Evolutionary conservation across 2,113 vertebrate genomes (phyloP).

Genomic region (Grus americana): DNA sequence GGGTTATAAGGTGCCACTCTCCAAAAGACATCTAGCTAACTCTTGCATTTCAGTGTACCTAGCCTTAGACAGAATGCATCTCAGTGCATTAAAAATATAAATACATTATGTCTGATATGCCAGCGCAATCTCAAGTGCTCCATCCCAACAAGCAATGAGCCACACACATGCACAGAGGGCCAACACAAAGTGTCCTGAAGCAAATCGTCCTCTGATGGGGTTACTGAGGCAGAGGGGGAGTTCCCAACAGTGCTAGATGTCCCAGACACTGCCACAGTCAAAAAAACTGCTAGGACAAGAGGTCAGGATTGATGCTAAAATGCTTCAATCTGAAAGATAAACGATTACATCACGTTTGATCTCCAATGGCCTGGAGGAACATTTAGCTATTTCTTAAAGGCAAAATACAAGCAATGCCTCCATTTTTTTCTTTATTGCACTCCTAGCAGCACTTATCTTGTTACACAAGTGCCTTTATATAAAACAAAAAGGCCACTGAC

Average conservation of each 20-base stretch:
- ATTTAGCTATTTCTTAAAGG: not conserved
- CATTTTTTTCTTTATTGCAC: not conserved
- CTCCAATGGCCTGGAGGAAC: not conserved
- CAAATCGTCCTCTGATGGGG: not conserved
- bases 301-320: not conserved
- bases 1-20: not conserved
- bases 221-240: not conserved
- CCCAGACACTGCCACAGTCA: not conserved
- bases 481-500: not conserved
- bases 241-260: not conserved
- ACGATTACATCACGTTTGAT: not conserved
- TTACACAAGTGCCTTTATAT: not conserved
- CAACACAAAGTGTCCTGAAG: not conserved
- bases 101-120: not conserved
- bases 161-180: not conserved
- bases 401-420: not conserved
- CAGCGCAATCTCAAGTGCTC: not conserved
- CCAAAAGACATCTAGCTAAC: not conserved
- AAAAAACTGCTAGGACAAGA: not conserved
- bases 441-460: not conserved
- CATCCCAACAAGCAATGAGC: not conserved
- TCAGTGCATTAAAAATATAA: not conserved
- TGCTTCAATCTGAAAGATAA: not conserved
- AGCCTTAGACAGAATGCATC: not conserved
- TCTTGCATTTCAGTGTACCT: not conserved